Conservation (phyloP, 2,113 vertebrate species). For the Toxotes chatareus region DNA sequence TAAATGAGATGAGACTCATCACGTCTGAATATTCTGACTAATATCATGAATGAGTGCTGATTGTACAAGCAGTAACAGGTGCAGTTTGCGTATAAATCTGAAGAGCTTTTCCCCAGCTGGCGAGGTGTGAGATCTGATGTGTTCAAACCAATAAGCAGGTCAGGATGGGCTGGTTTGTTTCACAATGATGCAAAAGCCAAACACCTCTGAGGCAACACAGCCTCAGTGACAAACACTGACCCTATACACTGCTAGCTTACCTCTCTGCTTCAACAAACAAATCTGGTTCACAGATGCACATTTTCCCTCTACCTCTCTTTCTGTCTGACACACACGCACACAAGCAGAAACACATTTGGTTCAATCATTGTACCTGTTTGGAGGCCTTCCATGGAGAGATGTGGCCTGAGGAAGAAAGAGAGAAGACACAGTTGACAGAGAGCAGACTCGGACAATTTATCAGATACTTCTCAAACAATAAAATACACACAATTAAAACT, state of each 20-base stretch:
- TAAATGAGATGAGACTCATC: constrained; percentile 15
- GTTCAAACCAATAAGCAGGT: constrained; percentile 60
- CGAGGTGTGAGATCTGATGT: constrained; percentile 39
- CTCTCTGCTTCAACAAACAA: constrained; percentile 36
- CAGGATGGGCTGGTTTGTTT: constrained; percentile 37
- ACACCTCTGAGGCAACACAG: constrained; percentile 31
- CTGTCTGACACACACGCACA: neutral
- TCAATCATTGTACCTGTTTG: constrained; percentile 89
- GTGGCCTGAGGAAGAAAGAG: constrained; percentile 89
- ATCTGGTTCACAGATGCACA: constrained; percentile 18
- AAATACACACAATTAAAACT: neutral
- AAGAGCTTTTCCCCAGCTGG: constrained; percentile 23
- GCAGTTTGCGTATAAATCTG: constrained; percentile 26
- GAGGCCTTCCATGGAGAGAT: constrained; percentile 97
- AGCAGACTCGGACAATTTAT: constrained; percentile 12
- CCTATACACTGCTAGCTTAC: constrained; percentile 1
- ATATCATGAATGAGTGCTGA: constrained; percentile 22
- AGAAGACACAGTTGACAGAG: constrained; percentile 34
- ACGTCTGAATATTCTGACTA: constrained; percentile 15
- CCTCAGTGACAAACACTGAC: constrained; percentile 30
- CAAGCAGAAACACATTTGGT: constrained; percentile 1
- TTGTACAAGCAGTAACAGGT: constrained; percentile 37
- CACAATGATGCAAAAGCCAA: constrained; percentile 46
- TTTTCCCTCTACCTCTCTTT: neutral
- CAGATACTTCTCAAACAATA: neutral